These are phyloP conservation scores for Lepisosteus oculatus DNA, from an alignment of 2,113 vertebrate genomes.

Conservation along the genomic window DNA sequence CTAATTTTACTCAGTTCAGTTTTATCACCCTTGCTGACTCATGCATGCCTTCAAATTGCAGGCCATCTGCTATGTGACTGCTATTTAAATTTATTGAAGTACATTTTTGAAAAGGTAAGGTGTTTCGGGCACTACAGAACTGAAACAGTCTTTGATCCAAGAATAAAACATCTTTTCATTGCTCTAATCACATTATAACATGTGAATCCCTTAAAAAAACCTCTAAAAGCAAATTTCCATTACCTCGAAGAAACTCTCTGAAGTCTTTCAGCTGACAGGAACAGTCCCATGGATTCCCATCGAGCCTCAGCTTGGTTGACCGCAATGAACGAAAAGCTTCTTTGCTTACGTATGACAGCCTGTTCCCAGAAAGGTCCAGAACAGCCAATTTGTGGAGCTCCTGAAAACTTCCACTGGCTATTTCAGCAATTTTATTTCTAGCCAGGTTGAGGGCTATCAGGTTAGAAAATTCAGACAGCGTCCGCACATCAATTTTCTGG, in stretches of 20 bases:
- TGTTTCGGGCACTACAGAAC: too few relatives aligned
- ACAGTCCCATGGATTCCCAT: conserved; percentile 65
- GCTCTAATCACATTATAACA: too few relatives aligned
- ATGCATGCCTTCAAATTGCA: too few relatives aligned
- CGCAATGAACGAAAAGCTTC: conserved; percentile 36
- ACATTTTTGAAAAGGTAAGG: too few relatives aligned
- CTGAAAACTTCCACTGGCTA: conserved; percentile 38
- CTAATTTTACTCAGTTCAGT: too few relatives aligned
- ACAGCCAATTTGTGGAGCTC: conserved; percentile 29
- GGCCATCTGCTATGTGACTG: too few relatives aligned
- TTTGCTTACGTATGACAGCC: conserved; percentile 41
- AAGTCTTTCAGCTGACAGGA: conserved; percentile 55
- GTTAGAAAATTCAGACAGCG: conserved; percentile 30
- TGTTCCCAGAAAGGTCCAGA: conserved; percentile 62
- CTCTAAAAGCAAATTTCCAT: not conserved
- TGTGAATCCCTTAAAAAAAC: not conserved
- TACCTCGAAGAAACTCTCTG: conserved; percentile 53
- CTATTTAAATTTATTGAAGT: too few relatives aligned
- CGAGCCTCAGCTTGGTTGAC: conserved; percentile 38
- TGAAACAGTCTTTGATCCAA: too few relatives aligned
- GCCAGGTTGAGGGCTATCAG: conserved; percentile 46
- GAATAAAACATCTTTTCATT: too few relatives aligned
- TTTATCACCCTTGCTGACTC: too few relatives aligned
- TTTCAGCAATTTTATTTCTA: conserved; percentile 43
- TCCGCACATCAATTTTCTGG: conserved; percentile 17